Percentiles rank a stretch among this genome's conserved stretches.
These are phyloP conservation scores for Graptemys geographica DNA, from an alignment of 2,797 vertebrate species.

Conservation along the genomic window DNA sequence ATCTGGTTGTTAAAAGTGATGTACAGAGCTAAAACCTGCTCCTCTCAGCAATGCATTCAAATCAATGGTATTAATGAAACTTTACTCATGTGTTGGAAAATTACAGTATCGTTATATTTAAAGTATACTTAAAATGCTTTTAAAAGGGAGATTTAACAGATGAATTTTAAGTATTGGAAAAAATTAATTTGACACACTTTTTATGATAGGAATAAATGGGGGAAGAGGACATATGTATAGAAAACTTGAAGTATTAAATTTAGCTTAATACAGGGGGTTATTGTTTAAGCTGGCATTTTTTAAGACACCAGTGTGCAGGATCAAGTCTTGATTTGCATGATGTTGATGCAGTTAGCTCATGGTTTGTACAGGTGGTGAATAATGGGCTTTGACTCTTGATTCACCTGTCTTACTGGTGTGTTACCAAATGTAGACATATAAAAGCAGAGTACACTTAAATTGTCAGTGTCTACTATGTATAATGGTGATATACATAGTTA, in stretches of 20 bases:
- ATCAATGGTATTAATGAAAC: neutral
- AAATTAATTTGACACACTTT: neutral
- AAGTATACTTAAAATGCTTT: neutral
- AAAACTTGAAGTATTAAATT: neutral
- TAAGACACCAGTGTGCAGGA: neutral
- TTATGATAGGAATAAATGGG: neutral
- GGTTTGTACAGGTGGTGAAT: neutral
- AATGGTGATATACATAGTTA: neutral
- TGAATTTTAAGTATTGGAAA: neutral
- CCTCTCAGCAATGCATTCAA: rapidly evolving
- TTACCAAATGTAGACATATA: neutral
- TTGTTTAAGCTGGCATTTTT: neutral
- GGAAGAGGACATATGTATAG: neutral
- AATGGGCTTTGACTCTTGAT: neutral
- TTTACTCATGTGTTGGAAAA: neutral
- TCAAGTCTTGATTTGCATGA: neutral
- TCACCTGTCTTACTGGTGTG: neutral
- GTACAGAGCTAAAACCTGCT: neutral
- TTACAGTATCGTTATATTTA: neutral
- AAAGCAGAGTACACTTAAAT: neutral
- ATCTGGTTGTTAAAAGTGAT: neutral
- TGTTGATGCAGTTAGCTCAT: neutral
- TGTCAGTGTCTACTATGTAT: neutral
- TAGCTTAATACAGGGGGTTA: neutral
- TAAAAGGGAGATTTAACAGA: neutral